Conservation (phyloP, 2,888 invertebrate species). For the Agonopterix heracliana region DNA sequence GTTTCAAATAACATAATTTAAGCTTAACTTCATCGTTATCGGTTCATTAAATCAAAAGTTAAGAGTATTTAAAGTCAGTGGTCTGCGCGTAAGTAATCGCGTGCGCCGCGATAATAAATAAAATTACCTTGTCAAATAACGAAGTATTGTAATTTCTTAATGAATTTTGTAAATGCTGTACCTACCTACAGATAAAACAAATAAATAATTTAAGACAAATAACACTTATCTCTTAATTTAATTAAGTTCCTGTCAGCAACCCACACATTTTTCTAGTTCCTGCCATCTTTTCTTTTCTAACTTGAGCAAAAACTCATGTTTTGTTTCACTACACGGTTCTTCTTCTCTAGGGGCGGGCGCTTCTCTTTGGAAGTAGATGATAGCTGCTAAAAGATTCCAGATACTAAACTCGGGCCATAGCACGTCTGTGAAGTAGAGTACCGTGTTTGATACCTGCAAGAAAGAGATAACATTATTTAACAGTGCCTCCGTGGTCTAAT, state of each 20-base stretch:
- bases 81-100: too few species aligned
- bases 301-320: conserved; percentile 54
- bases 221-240: background rate
- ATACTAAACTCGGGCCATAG: conserved; percentile 98
- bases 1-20: too few species aligned
- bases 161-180: too few species aligned
- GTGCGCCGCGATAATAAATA: too few species aligned
- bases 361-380: conserved; percentile 90
- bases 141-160: too few species aligned
- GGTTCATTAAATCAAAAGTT: too few species aligned
- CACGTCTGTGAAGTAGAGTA: conserved; percentile 90
- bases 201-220: background rate
- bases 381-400: conserved; percentile 91
- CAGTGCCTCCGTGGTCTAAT: too few species aligned
- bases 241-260: conserved; percentile 12
- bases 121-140: too few species aligned
- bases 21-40: too few species aligned
- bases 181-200: background rate
- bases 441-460: conserved; percentile 82
- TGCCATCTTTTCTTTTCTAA: conserved; percentile 51
- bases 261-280: conserved; percentile 42
- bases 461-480: conserved; percentile 11
- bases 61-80: too few species aligned
- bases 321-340: conserved; percentile 32
- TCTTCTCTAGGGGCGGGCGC: conserved; percentile 25